These are phyloP conservation scores for Malthinus flaveolus DNA, from an alignment of 2,888 invertebrate genomes.

Conservation along the genomic window DNA sequence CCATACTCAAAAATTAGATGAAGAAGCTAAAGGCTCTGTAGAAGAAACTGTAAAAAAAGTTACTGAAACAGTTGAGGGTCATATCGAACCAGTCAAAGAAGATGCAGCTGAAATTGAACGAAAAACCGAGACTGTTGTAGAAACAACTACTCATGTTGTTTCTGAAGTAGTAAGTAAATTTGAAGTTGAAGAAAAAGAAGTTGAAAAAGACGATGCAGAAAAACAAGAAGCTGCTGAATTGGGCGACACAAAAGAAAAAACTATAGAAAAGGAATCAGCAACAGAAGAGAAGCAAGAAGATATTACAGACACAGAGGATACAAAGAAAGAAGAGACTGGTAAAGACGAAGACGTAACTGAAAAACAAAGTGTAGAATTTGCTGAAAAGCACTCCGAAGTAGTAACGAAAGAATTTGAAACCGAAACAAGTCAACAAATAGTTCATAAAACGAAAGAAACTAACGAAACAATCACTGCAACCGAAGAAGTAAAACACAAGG, in stretches of 20 bases:
- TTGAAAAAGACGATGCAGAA: conserved; percentile 23
- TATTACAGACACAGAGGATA: neutral
- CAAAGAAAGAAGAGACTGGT: neutral
- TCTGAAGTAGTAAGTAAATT: conserved; percentile 1
- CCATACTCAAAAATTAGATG: conserved; percentile 16
- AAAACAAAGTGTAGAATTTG: conserved; percentile 53
- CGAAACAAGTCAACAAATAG: neutral
- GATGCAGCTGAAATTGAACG: neutral
- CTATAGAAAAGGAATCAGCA: conserved; percentile 28
- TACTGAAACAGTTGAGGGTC: conserved; percentile 1
- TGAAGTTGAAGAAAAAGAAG: conserved; percentile 17
- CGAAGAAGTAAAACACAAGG: neutral
- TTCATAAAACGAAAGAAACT: neutral
- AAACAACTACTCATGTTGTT: conserved; percentile 4
- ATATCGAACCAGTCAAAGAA: neutral
- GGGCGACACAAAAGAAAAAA: conserved; percentile 40
- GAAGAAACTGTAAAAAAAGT: conserved; percentile 37
- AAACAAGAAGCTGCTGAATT: conserved; percentile 32
- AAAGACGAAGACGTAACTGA: neutral
- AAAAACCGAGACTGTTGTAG: neutral
- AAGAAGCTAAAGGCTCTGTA: conserved; percentile 17
- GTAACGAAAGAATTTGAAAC: neutral
- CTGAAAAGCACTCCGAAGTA: conserved; percentile 9
- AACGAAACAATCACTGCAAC: neutral
- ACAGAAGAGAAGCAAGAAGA: conserved; percentile 20